Evolutionary conservation across 2,113 vertebrate species (phyloP).

Genomic region (Philantomba maxwellii): DNA sequence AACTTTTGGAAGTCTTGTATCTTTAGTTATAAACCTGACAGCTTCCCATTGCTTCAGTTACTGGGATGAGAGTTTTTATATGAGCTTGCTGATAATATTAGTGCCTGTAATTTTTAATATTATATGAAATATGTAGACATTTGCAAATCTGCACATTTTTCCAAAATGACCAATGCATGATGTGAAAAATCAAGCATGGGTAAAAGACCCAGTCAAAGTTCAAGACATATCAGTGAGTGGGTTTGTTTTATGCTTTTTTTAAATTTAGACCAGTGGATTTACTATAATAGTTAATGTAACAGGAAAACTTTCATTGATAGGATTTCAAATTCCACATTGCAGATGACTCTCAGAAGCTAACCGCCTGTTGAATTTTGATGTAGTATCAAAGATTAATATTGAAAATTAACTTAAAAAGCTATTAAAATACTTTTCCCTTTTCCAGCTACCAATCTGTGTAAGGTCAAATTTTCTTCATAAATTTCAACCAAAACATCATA

Average conservation of each 20-base stretch:
- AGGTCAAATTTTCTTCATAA: slow-evolving; percentile 5
- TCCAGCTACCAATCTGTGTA: background rate
- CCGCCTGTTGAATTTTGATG: slow-evolving; percentile 9
- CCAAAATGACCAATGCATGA: background rate
- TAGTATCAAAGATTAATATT: background rate
- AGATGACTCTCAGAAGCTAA: background rate
- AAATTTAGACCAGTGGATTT: background rate
- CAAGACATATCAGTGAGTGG: background rate
- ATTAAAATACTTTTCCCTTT: background rate
- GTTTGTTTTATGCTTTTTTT: background rate
- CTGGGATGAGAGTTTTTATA: background rate
- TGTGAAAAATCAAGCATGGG: background rate
- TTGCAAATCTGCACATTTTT: background rate
- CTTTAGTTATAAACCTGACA: background rate
- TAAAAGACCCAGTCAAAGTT: background rate
- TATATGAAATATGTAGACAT: background rate
- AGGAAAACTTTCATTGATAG: background rate
- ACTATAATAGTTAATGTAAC: background rate
- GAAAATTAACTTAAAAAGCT: background rate
- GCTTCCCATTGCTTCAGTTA: background rate
- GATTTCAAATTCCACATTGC: background rate
- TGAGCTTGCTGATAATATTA: background rate
- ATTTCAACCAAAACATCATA: background rate
- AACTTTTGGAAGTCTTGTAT: background rate
- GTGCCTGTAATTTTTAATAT: background rate